Conservation (phyloP, 1,140 invertebrate genomes). For the Yoshiicerus persimilis region DNA sequence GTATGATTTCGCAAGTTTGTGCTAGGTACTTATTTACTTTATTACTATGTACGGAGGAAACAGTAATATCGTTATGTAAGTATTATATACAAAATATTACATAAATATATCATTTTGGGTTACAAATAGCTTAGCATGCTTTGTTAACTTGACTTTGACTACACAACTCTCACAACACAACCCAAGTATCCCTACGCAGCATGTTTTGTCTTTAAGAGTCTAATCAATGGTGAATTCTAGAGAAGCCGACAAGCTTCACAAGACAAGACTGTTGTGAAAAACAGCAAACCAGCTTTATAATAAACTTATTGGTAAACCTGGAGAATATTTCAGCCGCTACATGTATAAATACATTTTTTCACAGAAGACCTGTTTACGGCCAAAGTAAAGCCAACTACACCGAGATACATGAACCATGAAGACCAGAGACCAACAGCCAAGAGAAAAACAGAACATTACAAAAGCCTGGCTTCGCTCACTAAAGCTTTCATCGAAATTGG, state of each 20-base stretch:
- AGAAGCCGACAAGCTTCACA: neutral
- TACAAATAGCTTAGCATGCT: neutral
- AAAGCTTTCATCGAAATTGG: conserved; percentile 20
- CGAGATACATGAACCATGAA: neutral
- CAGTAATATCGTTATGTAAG: no score
- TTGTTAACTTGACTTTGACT: neutral
- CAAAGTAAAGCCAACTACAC: neutral
- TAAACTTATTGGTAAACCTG: neutral
- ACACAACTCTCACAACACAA: no score
- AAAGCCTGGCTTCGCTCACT: neutral
- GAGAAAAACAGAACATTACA: neutral
- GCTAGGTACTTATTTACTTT: no score
- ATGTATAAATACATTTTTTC: neutral
- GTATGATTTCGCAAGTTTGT: neutral
- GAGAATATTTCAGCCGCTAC: neutral
- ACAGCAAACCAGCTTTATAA: neutral
- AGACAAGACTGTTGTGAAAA: neutral
- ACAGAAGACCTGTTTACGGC: neutral
- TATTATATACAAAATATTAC: neutral
- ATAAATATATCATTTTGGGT: neutral
- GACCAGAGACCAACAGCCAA: neutral
- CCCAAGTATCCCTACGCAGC: no score
- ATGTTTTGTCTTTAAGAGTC: neutral
- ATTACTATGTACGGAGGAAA: no score
- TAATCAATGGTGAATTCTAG: neutral